Base-by-base conservation (phyloP, 2,888 invertebrate genomes). In the Phaedon cochleariae region DNA sequence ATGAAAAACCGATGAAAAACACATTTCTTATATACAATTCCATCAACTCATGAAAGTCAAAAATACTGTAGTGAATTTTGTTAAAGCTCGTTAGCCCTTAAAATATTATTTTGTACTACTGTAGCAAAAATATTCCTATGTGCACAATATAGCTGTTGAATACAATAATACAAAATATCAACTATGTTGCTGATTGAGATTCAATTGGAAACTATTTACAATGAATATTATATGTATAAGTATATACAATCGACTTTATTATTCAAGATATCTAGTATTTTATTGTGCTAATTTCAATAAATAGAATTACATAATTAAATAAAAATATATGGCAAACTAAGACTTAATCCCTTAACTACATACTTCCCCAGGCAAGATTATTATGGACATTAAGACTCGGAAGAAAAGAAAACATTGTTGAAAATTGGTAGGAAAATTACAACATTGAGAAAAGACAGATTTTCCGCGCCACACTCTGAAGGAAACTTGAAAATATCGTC, bases 111-210 rank as follows among this genome's bases (percentile, higher is more conserved):
- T 73, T 74, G 73, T 74, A 74, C 76, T 76, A 76, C 67, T 71
- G 74, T 76, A 75, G 71, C 72, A 74, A 74, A 76, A 69, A 73
- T 72, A 74, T 73, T 69, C 65, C 64, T 67, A 70, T 74, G 70
- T 71, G 69, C 69, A 72, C 62, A 69, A 71, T 73, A 73, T 70
- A 67, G 69, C 66, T 59, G 68, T 68, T 66, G 57, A 62, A 66
- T 74, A 76, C 76, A 73, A 73, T 73, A 73, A 73, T 75, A 76
- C 73, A 74, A 73, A 74, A 72, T 72, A 70, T 72, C 64, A 62
- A 65, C 68, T 29, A 65, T 59, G 59, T 26, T 62, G 53, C 59
- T 64, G 34, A 34, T 34, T 34, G 34, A 34, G 34, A 34, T 9
- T 34, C 6, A 34, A 34, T 10, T 48, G 61, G 57, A 59, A 64